Conservation (phyloP, 2,797 vertebrate species). For the Galago senegalensis region DNA sequence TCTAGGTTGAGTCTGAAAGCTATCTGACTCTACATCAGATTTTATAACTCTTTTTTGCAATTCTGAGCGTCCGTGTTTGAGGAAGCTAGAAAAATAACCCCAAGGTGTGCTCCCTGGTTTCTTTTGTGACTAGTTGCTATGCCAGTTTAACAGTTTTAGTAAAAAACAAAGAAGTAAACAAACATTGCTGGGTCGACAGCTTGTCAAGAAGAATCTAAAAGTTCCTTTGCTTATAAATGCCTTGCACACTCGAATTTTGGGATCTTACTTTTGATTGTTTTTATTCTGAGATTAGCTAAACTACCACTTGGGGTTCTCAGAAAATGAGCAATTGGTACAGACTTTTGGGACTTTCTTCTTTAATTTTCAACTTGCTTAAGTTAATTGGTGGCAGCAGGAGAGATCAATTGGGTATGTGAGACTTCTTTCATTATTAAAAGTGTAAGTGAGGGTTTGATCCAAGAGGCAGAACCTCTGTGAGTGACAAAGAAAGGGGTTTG, state of each 20-base stretch:
- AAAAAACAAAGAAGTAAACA: slow-evolving; percentile 20
- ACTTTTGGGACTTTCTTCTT: neutral
- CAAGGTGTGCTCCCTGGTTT: neutral
- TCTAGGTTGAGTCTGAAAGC: neutral
- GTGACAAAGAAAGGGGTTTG: neutral
- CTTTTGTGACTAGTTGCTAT: neutral
- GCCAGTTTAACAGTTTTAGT: neutral
- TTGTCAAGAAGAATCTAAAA: neutral
- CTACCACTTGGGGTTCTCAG: neutral
- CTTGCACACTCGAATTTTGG: neutral
- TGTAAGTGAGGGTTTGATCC: neutral
- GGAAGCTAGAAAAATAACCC: neutral
- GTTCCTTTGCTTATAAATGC: neutral
- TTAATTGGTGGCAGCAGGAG: neutral
- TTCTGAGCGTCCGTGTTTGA: slow-evolving; percentile 6
- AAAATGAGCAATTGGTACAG: neutral
- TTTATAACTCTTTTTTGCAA: slow-evolving; percentile 38
- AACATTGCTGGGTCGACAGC: neutral
- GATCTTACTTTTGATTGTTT: slow-evolving; percentile 7
- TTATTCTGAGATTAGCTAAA: neutral
- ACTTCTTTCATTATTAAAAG: neutral
- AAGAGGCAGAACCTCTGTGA: neutral
- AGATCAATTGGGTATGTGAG: neutral
- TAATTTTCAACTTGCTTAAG: neutral
- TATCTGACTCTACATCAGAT: neutral